Conservation (phyloP, 37 sponge, comb jelly and placozoan genomes). For the Cliona cf. orientalis region DNA sequence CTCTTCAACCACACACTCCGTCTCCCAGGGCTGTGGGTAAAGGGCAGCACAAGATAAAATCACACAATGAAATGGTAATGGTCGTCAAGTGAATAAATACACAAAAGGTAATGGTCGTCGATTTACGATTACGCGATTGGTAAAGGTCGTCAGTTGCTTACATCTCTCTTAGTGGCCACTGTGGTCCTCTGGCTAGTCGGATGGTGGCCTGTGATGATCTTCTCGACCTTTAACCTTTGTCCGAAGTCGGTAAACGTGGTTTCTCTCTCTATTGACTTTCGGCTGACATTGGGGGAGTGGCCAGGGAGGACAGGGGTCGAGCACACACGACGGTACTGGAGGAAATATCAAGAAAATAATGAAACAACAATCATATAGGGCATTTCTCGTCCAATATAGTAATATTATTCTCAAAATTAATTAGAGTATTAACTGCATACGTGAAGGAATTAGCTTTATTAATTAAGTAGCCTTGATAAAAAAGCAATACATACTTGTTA, state of each 20-base stretch:
- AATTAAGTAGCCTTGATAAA: too few species aligned
- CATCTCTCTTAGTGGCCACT: slow-evolving; percentile 57
- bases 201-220: slow-evolving; percentile 65
- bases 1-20: slow-evolving; percentile 35
- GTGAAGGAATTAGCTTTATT: background rate
- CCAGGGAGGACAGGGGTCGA: slow-evolving; percentile 10
- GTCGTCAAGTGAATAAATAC: background rate
- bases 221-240: slow-evolving; percentile 75
- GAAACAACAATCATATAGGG: background rate
- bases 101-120: background rate
- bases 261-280: slow-evolving; percentile 40
- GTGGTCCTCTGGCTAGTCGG: slow-evolving; percentile 73
- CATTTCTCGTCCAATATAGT: background rate
- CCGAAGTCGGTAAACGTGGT: slow-evolving; percentile 59
- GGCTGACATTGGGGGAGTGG: slow-evolving; percentile 9
- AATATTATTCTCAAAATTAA: background rate
- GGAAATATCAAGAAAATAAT: background rate
- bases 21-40: slow-evolving; percentile 75
- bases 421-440: background rate
- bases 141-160: background rate
- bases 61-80: background rate
- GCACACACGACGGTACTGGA: slow-evolving; percentile 28
- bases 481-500: too few species aligned
- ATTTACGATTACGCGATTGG: background rate
- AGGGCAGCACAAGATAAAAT: background rate